Conservation (phyloP, 2,797 vertebrate species). For the Fistularia tabacaria region DNA sequence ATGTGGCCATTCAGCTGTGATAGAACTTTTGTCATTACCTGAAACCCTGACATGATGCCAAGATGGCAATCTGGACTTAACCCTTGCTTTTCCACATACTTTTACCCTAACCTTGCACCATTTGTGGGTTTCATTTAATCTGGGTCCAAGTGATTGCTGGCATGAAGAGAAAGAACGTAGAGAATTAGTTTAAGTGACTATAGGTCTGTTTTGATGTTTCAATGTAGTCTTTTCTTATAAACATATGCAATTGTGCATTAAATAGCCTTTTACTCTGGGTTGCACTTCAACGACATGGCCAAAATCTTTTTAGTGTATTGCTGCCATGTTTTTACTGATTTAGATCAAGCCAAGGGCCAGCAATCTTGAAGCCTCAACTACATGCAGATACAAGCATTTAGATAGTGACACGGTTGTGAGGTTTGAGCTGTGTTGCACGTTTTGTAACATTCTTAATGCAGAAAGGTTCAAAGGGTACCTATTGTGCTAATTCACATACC, state of each 20-base stretch:
- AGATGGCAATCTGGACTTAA: conserved; percentile 27
- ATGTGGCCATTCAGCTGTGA: conserved; percentile 32
- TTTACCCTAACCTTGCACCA: conserved; percentile 25
- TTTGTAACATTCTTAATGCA: conserved; percentile 61
- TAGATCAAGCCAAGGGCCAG: conserved; percentile 32
- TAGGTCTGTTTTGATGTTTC: conserved; percentile 18
- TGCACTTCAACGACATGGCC: conserved; percentile 5
- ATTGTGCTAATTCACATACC: neutral
- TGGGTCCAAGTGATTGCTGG: conserved; percentile 27
- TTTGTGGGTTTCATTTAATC: conserved; percentile 40
- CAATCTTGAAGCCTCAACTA: conserved; percentile 58
- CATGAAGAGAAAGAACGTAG: conserved; percentile 20
- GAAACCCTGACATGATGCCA: conserved; percentile 30
- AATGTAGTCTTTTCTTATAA: conserved; percentile 20
- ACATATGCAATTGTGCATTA: conserved; percentile 39
- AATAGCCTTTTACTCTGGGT: conserved; percentile 23
- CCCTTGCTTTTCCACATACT: conserved; percentile 39
- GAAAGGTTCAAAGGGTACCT: conserved; percentile 21
- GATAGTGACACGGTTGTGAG: conserved; percentile 48
- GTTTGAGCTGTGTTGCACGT: conserved; percentile 58
- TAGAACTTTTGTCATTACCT: conserved; percentile 28
- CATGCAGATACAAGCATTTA: conserved; percentile 62
- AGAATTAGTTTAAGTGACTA: conserved; percentile 26
- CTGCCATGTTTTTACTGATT: conserved; percentile 34
- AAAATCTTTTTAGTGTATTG: conserved; percentile 13